Evolutionary conservation across 2,113 vertebrate species (phyloP).

Genomic region (Erinaceus europaeus): DNA sequence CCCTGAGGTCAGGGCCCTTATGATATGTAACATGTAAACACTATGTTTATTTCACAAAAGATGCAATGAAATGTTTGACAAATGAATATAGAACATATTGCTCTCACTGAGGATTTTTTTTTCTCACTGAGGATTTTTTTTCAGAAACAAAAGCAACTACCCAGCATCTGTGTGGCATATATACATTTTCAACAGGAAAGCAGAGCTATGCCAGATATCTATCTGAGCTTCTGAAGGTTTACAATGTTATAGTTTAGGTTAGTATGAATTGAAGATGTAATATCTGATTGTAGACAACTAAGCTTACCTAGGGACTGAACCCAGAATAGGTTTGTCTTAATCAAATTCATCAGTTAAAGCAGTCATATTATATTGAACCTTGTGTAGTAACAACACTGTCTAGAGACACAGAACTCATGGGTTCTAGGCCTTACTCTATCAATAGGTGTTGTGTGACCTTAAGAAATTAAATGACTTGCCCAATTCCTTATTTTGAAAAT

Average conservation of each 20-base stretch:
- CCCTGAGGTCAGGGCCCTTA: neutral
- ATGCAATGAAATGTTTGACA: neutral
- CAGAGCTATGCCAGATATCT: neutral
- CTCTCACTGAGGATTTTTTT: neutral
- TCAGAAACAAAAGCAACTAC: neutral
- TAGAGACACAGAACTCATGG: neutral
- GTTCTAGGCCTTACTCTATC: neutral
- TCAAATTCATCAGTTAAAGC: neutral
- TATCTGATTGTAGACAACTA: neutral
- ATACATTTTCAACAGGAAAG: slow-evolving; percentile 17
- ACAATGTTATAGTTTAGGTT: neutral
- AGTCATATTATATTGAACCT: neutral
- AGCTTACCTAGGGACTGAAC: neutral
- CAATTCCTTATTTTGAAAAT: neutral
- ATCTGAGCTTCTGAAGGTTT: neutral
- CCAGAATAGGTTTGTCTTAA: neutral
- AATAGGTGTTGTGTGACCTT: neutral
- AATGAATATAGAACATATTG: neutral
- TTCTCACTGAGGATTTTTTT: too few relatives aligned
- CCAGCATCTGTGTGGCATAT: slow-evolving; percentile 1
- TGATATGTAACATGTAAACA: neutral
- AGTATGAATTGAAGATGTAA: neutral
- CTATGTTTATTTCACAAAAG: neutral
- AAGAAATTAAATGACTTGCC: neutral
- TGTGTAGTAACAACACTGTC: neutral